Evolutionary conservation across 2,888 invertebrate genomes (phyloP).

Genomic region (Cotesia congregata): DNA sequence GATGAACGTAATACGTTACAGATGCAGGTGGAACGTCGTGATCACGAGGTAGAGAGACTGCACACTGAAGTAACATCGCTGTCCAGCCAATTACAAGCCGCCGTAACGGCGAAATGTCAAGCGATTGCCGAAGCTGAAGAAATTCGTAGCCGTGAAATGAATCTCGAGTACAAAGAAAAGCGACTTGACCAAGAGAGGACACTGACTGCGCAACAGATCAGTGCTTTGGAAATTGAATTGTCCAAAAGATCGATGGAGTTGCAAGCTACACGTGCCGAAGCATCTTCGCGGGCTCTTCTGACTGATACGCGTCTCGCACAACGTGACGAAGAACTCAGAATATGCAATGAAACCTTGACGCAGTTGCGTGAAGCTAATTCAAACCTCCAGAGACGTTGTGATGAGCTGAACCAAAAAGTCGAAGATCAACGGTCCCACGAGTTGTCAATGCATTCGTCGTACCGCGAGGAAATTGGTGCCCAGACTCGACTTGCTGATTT

Average conservation of each 20-base stretch:
- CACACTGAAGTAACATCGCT: constrained; percentile 79
- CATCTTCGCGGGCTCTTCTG: constrained; percentile 76
- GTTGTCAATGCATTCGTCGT: constrained; percentile 72
- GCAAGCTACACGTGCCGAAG: constrained; percentile 82
- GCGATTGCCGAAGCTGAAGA: constrained; percentile 85
- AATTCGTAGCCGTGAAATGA: constrained; percentile 83
- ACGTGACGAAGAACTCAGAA: constrained; percentile 84
- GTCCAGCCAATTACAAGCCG: constrained; percentile 81
- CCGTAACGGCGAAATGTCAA: constrained; percentile 87
- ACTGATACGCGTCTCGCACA: constrained; percentile 84
- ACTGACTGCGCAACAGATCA: constrained; percentile 83
- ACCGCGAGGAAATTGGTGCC: constrained; percentile 86
- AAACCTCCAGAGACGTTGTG: constrained; percentile 81
- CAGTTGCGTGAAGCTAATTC: constrained; percentile 80
- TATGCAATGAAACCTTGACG: constrained; percentile 78
- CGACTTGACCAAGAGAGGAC: constrained; percentile 86
- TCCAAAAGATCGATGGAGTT: constrained; percentile 84
- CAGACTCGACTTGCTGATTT: constrained; percentile 87
- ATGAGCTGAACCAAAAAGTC: constrained; percentile 76
- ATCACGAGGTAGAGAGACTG: constrained; percentile 81
- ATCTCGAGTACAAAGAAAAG: constrained; percentile 85
- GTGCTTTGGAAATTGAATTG: constrained; percentile 83
- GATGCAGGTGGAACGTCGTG: constrained; percentile 80
- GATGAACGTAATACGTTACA: constrained; percentile 84
- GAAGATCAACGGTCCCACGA: constrained; percentile 71